Evolutionary conservation across 2,797 vertebrate genomes (phyloP), one percentile per base, ranked within the genome.

Genomic region (Phyllotis vaccarum): DNA sequence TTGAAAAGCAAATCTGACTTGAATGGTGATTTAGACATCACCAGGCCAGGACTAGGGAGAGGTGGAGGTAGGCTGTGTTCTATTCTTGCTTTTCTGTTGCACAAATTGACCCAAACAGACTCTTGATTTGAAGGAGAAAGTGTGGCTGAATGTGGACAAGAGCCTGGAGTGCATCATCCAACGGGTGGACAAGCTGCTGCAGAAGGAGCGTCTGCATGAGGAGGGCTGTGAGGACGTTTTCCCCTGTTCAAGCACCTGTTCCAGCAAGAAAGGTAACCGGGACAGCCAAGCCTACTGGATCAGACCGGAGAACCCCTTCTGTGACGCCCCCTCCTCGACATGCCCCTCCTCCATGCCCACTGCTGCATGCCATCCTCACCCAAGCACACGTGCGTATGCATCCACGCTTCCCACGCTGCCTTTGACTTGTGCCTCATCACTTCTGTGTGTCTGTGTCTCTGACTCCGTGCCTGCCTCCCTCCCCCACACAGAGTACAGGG

Each of bases 161-260:
- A 99, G 99, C 97, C 98, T 99, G 97, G 99, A 99, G 98, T 99
- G 99, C 96, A 99, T 99, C 97, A 99, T 99, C 96, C 99, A 99
- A 98, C 98, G 99, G 8, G 99, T 99, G 31, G 99, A 99, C 98
- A 99, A 99, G 96, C 99, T 99, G 94, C 99, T 99, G 7, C 99
- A 99, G 99, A 99, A 99, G 97, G 99, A 99, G 78, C 99, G 99
- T 58, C 98, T 99, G 88, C 99, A 99, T 0, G 99, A 99, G 11
- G 95, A 99, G 98, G 99, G 97, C 96, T 98, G 99, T 12, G 99
- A 99, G 93, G 99, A 99, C 9, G 99, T 99, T 96, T 98, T 98
- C 97, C 99, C 98, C 91, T 98, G 98, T 0, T 98, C 99, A 2
- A 98, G 98, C 98, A 98, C 98, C 88, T 96, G 98, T 94, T 70